A percentile compares a stretch with the other conserved stretches of the same genome.
phyloP scores from a whole-genome alignment of 2,113 vertebrate genomes.

The Alaudala cheleensis region DNA sequence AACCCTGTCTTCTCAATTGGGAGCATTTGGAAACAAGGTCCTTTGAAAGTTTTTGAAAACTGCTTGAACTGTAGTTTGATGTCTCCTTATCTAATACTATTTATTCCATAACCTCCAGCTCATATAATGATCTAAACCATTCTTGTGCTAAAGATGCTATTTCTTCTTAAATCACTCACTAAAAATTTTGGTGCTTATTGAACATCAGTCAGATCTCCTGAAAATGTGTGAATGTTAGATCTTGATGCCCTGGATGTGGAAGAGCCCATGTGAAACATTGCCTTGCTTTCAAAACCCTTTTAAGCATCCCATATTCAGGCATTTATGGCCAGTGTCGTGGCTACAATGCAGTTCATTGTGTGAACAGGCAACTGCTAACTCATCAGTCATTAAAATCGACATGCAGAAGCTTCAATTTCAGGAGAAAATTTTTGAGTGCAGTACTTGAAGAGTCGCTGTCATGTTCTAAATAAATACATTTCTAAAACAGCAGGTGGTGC shows the following conservation, averaged over 20 bases:
- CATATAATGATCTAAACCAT: background rate
- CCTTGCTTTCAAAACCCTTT: background rate
- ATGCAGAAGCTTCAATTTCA: background rate
- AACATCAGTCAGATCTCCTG: background rate
- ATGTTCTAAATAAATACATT: background rate
- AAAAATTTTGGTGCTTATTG: background rate
- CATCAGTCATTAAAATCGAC: background rate
- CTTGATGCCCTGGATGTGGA: background rate
- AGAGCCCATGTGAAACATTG: background rate
- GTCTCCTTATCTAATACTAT: background rate
- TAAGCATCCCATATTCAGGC: background rate
- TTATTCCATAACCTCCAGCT: background rate
- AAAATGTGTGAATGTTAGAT: background rate
- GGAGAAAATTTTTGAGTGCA: background rate
- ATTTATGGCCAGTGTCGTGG: background rate
- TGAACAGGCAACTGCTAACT: background rate
- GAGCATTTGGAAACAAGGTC: background rate
- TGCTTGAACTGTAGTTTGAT: background rate
- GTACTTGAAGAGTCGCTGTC: constrained; percentile 20
- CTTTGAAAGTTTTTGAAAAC: background rate
- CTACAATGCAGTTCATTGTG: background rate
- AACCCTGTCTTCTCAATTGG: background rate
- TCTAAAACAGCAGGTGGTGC: constrained; percentile 43
- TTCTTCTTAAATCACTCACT: background rate
- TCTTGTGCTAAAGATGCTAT: background rate